A percentile compares a stretch with the other conserved stretches of the same genome.
Evolutionary conservation across 2,888 invertebrate genomes (phyloP).

Genomic region (Idaea biselata): DNA sequence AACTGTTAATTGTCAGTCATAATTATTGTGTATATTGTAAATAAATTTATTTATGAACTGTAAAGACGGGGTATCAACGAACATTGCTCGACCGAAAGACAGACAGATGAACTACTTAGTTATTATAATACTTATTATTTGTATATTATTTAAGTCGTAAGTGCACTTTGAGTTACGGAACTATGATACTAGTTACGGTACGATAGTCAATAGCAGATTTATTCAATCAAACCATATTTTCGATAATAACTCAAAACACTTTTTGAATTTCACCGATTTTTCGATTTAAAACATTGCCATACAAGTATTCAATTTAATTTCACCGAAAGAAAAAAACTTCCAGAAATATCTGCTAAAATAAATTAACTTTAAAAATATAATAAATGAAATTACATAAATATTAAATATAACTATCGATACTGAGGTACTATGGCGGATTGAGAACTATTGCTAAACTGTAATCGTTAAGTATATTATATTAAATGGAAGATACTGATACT

Average conservation of each 20-base stretch:
- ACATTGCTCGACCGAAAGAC: slow-evolving; percentile 59
- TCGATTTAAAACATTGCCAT: slow-evolving; percentile 2
- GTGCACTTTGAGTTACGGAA: slow-evolving; percentile 79
- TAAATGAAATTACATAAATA: slow-evolving; percentile 42
- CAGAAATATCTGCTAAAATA: slow-evolving; percentile 35
- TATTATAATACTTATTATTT: slow-evolving; percentile 66
- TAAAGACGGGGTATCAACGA: slow-evolving; percentile 66
- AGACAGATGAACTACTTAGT: slow-evolving; percentile 56
- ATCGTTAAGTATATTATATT: slow-evolving; percentile 51
- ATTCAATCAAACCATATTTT: slow-evolving; percentile 25
- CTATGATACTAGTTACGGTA: slow-evolving; percentile 61
- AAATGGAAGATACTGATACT: slow-evolving; percentile 71
- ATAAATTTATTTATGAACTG: slow-evolving; percentile 74
- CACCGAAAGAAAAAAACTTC: slow-evolving; percentile 28
- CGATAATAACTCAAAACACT: background rate
- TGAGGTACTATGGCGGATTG: slow-evolving; percentile 76
- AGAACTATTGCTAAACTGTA: slow-evolving; percentile 68
- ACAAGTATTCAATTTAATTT: slow-evolving; percentile 25
- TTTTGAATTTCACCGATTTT: slow-evolving; percentile 16
- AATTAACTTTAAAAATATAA: slow-evolving; percentile 33
- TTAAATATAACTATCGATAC: slow-evolving; percentile 65
- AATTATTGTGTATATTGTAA: slow-evolving; percentile 72
- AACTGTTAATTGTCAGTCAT: slow-evolving; percentile 71
- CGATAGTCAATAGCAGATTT: slow-evolving; percentile 43
- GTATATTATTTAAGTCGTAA: slow-evolving; percentile 67